phyloP scores from a whole-genome alignment of 2,113 vertebrate genomes.

The Alethe diademata region DNA sequence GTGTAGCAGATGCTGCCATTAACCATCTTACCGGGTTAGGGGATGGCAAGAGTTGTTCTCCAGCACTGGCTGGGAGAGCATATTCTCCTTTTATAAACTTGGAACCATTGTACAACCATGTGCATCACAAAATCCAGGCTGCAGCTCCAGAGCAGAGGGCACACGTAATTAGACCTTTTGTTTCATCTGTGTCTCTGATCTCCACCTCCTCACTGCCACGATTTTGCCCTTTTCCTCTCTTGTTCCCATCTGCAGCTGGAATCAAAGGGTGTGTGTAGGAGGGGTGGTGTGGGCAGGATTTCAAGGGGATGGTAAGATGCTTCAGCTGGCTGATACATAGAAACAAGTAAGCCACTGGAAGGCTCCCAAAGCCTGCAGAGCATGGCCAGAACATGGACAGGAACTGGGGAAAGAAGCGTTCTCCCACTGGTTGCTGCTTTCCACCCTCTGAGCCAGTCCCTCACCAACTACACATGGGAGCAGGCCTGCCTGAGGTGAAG shows the following conservation, averaged over 20 bases:
- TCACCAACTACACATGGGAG: not conserved
- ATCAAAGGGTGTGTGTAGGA: conserved; percentile 1
- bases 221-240: not conserved
- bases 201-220: conserved; percentile 18
- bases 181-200: conserved; percentile 17
- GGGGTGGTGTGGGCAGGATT: not conserved
- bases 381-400: not conserved
- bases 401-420: not conserved
- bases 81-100: not conserved
- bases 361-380: not conserved
- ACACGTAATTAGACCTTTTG: conserved; percentile 29
- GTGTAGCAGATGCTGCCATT: not conserved
- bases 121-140: not conserved
- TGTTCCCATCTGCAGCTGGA: conserved; percentile 22
- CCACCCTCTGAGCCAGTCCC: not conserved
- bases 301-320: not conserved
- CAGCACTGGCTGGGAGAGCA: not conserved
- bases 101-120: not conserved
- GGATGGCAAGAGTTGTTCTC: not conserved
- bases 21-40: not conserved
- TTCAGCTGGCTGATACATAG: not conserved
- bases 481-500: not conserved
- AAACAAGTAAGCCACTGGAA: conserved; percentile 11
- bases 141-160: conserved; percentile 19
- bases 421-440: not conserved